Percentiles rank a stretch among this genome's conserved stretches.
These are phyloP conservation scores for Benthosema pterotum DNA, from an alignment of 2,797 vertebrate genomes.

Conservation along the genomic window DNA sequence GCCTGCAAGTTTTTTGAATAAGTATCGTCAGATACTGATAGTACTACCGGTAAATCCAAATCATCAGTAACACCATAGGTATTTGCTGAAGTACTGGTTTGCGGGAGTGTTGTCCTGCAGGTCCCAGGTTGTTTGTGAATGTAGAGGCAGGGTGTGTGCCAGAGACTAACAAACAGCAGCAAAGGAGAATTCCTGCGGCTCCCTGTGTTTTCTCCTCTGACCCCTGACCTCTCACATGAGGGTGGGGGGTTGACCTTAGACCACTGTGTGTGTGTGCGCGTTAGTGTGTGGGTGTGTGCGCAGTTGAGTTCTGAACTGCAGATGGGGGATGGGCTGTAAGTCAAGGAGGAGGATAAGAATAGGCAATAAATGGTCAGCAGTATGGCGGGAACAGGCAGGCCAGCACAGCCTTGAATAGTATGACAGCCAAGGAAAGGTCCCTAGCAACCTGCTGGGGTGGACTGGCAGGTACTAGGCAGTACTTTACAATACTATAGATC, in stretches of 20 bases:
- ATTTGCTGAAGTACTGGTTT: background rate
- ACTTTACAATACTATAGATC: too few species aligned
- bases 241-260: conserved; percentile 74
- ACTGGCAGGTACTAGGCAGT: too few species aligned
- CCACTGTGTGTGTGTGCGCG: conserved; percentile 40
- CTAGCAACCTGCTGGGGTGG: too few species aligned
- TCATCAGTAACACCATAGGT: too few species aligned
- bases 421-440: conserved; percentile 3
- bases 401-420: conserved; percentile 39
- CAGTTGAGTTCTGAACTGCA: conserved; percentile 49
- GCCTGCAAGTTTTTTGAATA: too few species aligned
- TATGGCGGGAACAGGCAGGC: conserved; percentile 34
- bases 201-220: conserved; percentile 77
- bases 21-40: too few species aligned
- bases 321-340: conserved; percentile 54
- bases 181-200: conserved; percentile 74
- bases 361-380: conserved; percentile 61
- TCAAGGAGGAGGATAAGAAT: conserved; percentile 53
- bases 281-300: conserved; percentile 46
- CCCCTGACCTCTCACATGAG: conserved; percentile 57
- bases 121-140: background rate
- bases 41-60: too few species aligned
- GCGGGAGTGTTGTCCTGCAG: background rate
- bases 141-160: conserved; percentile 3
- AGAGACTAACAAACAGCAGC: conserved; percentile 51